Conservation (phyloP, 2,113 vertebrate genomes). For the Lagopus muta region DNA sequence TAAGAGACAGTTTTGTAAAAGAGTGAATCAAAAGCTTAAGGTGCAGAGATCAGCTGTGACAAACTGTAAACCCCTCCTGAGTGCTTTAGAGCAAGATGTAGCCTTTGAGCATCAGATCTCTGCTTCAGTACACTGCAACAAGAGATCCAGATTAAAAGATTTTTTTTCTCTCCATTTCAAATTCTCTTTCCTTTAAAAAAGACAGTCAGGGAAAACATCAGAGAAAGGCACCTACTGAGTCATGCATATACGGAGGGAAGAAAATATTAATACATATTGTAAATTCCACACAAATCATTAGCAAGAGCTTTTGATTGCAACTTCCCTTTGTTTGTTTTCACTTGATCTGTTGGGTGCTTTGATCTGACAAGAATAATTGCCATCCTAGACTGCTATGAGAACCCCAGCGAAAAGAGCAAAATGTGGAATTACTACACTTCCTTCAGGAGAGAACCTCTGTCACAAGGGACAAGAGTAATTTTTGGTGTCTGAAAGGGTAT, state of each 20-base stretch:
- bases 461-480: conserved; percentile 24
- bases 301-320: conserved; percentile 41
- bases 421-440: conserved; percentile 3
- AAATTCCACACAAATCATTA: conserved; percentile 53
- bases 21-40: conserved; percentile 48
- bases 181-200: conserved; percentile 50
- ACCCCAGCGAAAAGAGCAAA: conserved; percentile 36
- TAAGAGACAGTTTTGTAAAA: conserved; percentile 53
- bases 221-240: conserved; percentile 28
- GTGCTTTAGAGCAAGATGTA: conserved; percentile 38
- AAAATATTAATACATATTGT: conserved; percentile 41
- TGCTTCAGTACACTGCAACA: not conserved
- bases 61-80: conserved; percentile 27
- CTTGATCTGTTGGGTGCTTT: conserved; percentile 38
- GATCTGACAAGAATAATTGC: conserved; percentile 60
- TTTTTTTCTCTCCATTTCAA: conserved; percentile 38
- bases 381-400: conserved; percentile 52
- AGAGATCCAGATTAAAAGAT: conserved; percentile 56
- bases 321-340: conserved; percentile 65
- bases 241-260: not conserved
- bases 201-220: not conserved
- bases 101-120: conserved; percentile 38
- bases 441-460: conserved; percentile 8
- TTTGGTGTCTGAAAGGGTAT: conserved; percentile 31
- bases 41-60: conserved; percentile 48